Evolutionary conservation across 1,140 invertebrate species (phyloP), one percentile per base, ranked within the genome.

Genomic region (Asobara japonica): DNA sequence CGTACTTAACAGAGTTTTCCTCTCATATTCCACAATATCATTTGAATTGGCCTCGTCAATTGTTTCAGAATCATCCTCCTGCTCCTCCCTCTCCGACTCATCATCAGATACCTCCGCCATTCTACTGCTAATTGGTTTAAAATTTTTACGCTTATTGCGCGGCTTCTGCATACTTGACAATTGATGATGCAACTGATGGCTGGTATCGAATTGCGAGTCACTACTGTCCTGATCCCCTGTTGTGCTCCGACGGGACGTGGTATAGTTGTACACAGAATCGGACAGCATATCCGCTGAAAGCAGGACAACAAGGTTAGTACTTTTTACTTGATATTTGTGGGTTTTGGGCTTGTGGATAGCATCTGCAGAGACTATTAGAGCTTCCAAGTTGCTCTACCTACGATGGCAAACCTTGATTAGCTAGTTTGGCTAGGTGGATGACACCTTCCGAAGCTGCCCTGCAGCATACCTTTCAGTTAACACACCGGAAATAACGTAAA

Each of bases 81-180:
- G 84, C 77, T 79, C 80, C 30, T 84, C 83, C 8, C 83, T 84
- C 29, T 84, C 81, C 0, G 76, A 71, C 65, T 83, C 81, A 48
- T 87, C 86, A 74, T 89, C 89, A 33, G 84, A 87, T n/a, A 88
- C 83, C 77, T 87, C 86, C 27, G 87, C 86, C 82, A 88, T 88
- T 62, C 88, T 83, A 67, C 89, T 90, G 80, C 87, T 90, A 76
- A 89, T 86, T 16, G 89, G 89, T 73, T 90, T 89, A 76, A 90
- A 90, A 78, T 90, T 90, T 73, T 90, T 90, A 27, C 89, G 82
- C 73, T 90, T 90, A 77, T 90, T 90, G 0, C 88, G 83, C 45
- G 85, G 86, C 64, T 87, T 87, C 71, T 87, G 85, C 45, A 86
- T 84, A 69, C 80, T 82, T 51, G 85, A 79, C 67, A 86, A 82